Percentiles rank a stretch among this genome's conserved stretches.
Conservation (phyloP, 2,888 invertebrate species). For the Tetanocera ferruginea region DNA sequence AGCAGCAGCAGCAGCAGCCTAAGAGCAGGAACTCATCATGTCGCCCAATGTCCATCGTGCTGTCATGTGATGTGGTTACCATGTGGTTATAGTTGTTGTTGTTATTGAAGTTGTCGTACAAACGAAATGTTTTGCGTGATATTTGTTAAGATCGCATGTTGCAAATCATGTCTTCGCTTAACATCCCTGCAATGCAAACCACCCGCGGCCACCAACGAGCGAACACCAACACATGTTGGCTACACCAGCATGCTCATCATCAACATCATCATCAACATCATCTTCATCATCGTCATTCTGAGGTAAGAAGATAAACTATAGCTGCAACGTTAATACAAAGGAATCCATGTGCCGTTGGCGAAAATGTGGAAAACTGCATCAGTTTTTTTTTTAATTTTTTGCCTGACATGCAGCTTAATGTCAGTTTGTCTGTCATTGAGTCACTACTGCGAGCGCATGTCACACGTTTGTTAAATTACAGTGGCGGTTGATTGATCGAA, state of each 20-base stretch:
- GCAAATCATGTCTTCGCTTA: not conserved
- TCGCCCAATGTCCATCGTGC: constrained; percentile 1
- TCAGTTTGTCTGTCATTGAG: constrained; percentile 20
- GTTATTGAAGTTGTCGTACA: not conserved
- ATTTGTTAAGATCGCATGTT: not conserved
- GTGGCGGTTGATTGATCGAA: not conserved
- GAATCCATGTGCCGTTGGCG: not conserved
- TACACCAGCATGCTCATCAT: not conserved
- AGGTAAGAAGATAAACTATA: not conserved
- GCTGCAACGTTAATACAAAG: not conserved
- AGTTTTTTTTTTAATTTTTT: not conserved
- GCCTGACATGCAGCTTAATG: not conserved
- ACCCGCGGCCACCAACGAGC: not conserved
- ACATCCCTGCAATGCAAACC: not conserved
- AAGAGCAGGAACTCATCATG: constrained; percentile 20
- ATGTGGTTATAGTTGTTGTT: constrained; percentile 11
- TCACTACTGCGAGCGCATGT: constrained; percentile 14
- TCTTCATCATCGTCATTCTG: not conserved
- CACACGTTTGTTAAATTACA: constrained; percentile 5
- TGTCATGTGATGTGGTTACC: not conserved
- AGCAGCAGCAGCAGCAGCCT: not conserved
- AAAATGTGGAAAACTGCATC: not conserved
- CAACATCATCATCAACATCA: not conserved
- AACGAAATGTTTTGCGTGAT: not conserved
- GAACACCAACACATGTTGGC: not conserved